These are phyloP conservation scores for Chloromyia formosa DNA, from an alignment of 2,888 invertebrate species.

Conservation along the genomic window DNA sequence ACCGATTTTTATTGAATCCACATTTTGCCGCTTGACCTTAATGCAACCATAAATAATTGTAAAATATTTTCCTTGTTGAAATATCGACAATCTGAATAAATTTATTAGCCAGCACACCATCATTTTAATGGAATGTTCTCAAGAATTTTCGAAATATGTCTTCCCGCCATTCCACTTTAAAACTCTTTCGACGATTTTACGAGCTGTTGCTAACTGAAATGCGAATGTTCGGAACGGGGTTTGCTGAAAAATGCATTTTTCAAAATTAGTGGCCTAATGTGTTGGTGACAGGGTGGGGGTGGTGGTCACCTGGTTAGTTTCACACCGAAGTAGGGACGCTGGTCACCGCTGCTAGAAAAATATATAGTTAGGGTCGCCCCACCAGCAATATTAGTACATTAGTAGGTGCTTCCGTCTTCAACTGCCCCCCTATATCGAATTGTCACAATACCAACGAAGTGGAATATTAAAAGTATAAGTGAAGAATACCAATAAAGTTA, in stretches of 20 bases:
- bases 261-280: background rate
- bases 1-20: background rate
- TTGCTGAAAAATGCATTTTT: too few relatives aligned
- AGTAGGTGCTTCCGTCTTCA: constrained; percentile 16
- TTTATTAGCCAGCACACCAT: background rate
- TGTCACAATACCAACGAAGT: background rate
- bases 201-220: background rate
- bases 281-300: background rate
- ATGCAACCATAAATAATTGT: background rate
- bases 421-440: background rate
- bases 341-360: background rate
- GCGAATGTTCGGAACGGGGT: background rate
- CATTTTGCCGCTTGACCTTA: background rate
- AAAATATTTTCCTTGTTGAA: background rate
- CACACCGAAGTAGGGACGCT: too few relatives aligned
- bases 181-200: background rate
- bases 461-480: constrained; percentile 24
- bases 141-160: background rate
- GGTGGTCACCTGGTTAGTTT: background rate
- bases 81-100: background rate
- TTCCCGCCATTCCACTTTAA: background rate
- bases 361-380: background rate
- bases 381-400: constrained; percentile 2
- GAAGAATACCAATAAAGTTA: background rate
- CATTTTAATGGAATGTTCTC: background rate